Conservation (phyloP, 2,113 vertebrate genomes). For the Miniopterus natalensis region DNA sequence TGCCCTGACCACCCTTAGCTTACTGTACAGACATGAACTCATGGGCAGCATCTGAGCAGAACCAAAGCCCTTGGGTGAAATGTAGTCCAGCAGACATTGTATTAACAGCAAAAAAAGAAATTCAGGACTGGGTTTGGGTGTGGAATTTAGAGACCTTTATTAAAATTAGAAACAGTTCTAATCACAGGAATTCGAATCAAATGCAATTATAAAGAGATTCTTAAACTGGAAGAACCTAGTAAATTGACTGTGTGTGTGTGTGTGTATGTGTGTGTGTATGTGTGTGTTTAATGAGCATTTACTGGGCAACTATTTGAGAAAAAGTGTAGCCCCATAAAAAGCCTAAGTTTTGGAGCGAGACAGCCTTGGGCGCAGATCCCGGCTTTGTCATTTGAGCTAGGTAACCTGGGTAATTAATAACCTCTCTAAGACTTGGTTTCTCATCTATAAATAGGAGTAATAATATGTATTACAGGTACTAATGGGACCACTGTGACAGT, state of each 20-base stretch:
- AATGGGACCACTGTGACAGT: conserved; percentile 12
- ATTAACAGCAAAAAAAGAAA: background rate
- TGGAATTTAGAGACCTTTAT: background rate
- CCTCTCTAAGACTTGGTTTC: background rate
- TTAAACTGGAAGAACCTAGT: conserved; percentile 18
- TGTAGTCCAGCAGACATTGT: background rate
- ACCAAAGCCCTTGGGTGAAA: background rate
- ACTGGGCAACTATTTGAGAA: background rate
- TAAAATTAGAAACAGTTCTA: conserved; percentile 15
- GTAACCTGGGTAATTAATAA: background rate
- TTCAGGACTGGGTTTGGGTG: background rate
- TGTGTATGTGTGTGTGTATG: background rate
- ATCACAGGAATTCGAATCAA: background rate
- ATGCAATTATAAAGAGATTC: background rate
- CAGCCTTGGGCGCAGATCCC: background rate
- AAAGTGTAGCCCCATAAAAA: background rate
- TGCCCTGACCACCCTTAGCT: background rate
- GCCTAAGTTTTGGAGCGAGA: background rate
- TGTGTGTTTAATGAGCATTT: conserved; percentile 2
- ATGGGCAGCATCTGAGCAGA: background rate
- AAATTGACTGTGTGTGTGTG: background rate
- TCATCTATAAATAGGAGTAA: background rate
- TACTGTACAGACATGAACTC: background rate
- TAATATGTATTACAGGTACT: background rate
- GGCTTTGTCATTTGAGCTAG: background rate